A percentile compares a stretch with the other conserved stretches of the same genome.
Conservation (phyloP, 1,140 invertebrate genomes). For the Drosophila novamexicana region DNA sequence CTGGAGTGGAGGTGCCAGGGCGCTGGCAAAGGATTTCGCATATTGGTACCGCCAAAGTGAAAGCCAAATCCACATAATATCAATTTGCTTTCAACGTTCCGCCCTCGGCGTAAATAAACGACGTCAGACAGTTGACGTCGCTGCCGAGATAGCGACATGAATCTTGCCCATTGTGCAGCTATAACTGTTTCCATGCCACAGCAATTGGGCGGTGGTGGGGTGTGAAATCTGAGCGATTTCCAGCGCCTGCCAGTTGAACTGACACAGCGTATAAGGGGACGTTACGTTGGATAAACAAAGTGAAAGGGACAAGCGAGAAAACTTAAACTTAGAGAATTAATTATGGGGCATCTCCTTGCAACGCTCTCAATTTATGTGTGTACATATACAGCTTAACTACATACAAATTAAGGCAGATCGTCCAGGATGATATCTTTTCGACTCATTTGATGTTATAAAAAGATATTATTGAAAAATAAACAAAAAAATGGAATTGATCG, state of each 20-base stretch:
- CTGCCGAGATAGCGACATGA: conserved; percentile 22
- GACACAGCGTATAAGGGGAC: background rate
- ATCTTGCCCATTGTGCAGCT: conserved; percentile 35
- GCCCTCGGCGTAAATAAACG: conserved; percentile 73
- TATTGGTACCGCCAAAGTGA: conserved; percentile 78
- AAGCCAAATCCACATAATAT: conserved; percentile 83
- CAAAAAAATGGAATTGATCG: no score
- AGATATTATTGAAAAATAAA: no score
- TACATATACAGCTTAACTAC: no score
- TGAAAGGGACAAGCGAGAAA: background rate
- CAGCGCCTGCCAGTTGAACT: conserved; percentile 14
- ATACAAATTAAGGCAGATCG: no score
- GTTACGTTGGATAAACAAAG: background rate
- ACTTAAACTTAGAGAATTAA: no score
- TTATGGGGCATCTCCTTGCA: no score
- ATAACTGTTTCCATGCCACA: conserved; percentile 19
- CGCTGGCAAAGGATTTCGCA: conserved; percentile 72
- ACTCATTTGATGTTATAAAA: no score
- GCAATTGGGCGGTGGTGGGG: background rate
- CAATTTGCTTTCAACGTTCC: conserved; percentile 80
- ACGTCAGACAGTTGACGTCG: conserved; percentile 53
- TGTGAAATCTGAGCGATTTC: conserved; percentile 57
- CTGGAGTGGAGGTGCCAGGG: conserved; percentile 54
- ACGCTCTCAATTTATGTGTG: no score
- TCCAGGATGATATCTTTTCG: no score